Conservation (phyloP, 2,888 invertebrate genomes). For the Hedya salicella region DNA sequence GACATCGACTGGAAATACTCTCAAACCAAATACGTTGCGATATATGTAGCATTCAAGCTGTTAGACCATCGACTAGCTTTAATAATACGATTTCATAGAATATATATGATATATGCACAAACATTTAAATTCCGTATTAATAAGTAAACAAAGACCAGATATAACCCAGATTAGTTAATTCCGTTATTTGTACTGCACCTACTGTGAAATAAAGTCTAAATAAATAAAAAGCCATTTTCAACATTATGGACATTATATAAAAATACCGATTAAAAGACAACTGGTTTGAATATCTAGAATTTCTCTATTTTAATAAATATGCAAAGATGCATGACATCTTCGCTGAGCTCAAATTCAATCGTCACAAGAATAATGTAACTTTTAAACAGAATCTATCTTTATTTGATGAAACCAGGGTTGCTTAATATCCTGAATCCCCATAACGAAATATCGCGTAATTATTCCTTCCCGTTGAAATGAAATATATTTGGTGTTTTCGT, state of each 20-base stretch:
- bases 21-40: conserved; percentile 21
- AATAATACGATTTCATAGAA: not conserved
- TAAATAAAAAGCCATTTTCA: too few relatives aligned
- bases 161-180: too few relatives aligned
- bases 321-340: not conserved
- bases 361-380: not conserved
- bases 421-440: not conserved
- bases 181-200: too few relatives aligned
- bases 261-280: too few relatives aligned
- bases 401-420: not conserved
- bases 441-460: not conserved
- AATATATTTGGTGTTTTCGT: conserved; percentile 40
- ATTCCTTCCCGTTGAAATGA: not conserved
- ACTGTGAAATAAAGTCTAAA: too few relatives aligned
- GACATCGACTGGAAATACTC: conserved; percentile 39
- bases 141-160: too few relatives aligned
- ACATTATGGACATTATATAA: too few relatives aligned
- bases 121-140: too few relatives aligned
- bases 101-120: too few relatives aligned
- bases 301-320: not conserved
- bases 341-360: not conserved
- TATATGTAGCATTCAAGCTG: not conserved
- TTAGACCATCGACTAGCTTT: not conserved
- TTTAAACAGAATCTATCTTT: not conserved
- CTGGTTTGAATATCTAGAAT: too few relatives aligned